Percentiles rank a stretch among this genome's conserved stretches.
phyloP scores from a whole-genome alignment of 2,797 vertebrate genomes.

The Pitangus sulphuratus region DNA sequence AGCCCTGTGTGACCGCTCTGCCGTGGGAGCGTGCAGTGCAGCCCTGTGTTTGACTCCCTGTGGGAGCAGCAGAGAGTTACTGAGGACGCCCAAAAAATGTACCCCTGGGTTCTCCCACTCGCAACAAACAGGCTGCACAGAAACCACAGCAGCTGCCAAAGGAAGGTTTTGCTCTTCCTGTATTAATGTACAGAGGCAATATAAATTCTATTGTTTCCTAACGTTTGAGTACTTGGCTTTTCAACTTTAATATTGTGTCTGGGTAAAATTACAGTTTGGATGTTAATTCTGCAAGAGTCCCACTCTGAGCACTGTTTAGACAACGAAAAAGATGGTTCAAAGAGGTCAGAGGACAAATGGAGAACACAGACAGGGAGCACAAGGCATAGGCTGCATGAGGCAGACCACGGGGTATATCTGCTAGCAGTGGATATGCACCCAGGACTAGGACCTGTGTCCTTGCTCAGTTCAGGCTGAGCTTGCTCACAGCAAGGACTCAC shows the following conservation, averaged over 20 bases:
- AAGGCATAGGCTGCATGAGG: neutral
- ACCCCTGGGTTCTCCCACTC: neutral
- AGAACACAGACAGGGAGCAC: neutral
- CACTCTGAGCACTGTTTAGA: neutral
- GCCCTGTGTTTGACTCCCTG: neutral
- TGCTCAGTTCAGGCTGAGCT: neutral
- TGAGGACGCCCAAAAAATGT: neutral
- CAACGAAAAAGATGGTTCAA: neutral
- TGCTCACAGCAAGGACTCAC: neutral
- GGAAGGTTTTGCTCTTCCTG: neutral
- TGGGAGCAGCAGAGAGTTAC: neutral
- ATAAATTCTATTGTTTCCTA: neutral
- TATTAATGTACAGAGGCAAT: neutral
- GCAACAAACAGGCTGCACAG: neutral
- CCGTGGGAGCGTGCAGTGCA: accelerated
- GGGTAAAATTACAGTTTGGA: neutral
- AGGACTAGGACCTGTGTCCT: neutral
- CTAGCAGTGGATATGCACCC: neutral
- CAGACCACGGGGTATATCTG: neutral
- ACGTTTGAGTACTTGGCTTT: neutral
- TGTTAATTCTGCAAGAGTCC: neutral
- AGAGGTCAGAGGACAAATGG: neutral
- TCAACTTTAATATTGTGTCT: neutral
- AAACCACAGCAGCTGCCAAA: neutral
- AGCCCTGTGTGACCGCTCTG: neutral